Percentiles rank a stretch among this genome's conserved stretches.
Evolutionary conservation across 2,888 invertebrate species (phyloP).

Genomic region (Mythimna impura): DNA sequence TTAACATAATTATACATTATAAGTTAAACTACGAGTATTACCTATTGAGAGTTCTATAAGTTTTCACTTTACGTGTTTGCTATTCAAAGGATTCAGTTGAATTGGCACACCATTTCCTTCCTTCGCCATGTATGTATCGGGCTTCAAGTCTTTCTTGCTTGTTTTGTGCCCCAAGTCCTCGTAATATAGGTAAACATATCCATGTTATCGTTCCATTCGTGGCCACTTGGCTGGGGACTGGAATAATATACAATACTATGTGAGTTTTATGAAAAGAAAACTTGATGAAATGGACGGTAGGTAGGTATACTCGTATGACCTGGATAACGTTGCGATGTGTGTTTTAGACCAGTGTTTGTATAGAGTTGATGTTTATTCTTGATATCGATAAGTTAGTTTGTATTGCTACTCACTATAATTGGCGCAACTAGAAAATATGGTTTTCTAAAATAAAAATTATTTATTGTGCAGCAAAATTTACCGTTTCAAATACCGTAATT

Average conservation of each 20-base stretch:
- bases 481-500: too few relatives aligned
- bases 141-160: constrained; percentile 6
- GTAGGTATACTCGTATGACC: constrained; percentile 15
- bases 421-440: not conserved
- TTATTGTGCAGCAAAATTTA: too few relatives aligned
- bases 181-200: constrained; percentile 58
- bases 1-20: too few relatives aligned
- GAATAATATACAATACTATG: constrained; percentile 58
- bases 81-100: too few relatives aligned
- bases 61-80: too few relatives aligned
- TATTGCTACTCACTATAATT: not conserved
- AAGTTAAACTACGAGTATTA: too few relatives aligned
- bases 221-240: constrained; percentile 51
- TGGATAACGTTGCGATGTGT: constrained; percentile 3
- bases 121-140: not conserved
- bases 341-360: not conserved
- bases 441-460: too few relatives aligned
- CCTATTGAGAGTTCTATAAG: too few relatives aligned
- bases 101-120: constrained; percentile 4
- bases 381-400: constrained; percentile 8
- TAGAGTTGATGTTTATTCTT: not conserved
- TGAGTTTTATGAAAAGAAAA: constrained; percentile 60
- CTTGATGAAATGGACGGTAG: constrained; percentile 42
- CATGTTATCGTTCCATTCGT: constrained; percentile 61
- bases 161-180: constrained; percentile 6